These are phyloP conservation scores for Drosophila ohnishii DNA, from an alignment of 1,140 invertebrate genomes.

Conservation along the genomic window DNA sequence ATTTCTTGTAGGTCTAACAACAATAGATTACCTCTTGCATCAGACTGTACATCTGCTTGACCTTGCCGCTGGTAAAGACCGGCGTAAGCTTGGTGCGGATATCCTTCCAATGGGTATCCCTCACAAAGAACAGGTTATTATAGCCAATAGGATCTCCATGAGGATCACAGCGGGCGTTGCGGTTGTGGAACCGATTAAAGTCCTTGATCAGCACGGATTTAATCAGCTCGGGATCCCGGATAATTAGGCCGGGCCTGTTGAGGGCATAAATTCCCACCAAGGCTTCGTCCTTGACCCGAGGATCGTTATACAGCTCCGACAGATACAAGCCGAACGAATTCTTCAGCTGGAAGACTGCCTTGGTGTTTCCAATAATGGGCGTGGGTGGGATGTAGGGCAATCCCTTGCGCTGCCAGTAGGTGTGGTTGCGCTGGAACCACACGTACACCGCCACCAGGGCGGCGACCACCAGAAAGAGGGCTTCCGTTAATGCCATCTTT, in stretches of 20 bases:
- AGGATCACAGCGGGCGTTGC: slow-evolving; percentile 58
- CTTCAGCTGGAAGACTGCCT: slow-evolving; percentile 49
- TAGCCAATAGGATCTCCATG: slow-evolving; percentile 64
- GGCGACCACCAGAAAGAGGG: slow-evolving; percentile 50
- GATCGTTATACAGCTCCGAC: slow-evolving; percentile 65
- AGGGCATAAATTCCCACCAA: slow-evolving; percentile 83
- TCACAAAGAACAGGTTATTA: slow-evolving; percentile 76
- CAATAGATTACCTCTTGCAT: slow-evolving; percentile 77
- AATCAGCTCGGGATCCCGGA: slow-evolving; percentile 84
- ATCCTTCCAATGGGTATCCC: slow-evolving; percentile 83
- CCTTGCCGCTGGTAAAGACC: slow-evolving; percentile 85
- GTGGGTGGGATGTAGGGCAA: slow-evolving; percentile 65
- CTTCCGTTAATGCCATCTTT: slow-evolving; percentile 58
- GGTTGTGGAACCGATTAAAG: slow-evolving; percentile 79
- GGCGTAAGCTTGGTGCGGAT: slow-evolving; percentile 84
- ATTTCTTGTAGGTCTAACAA: neutral
- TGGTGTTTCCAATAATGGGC: slow-evolving; percentile 68
- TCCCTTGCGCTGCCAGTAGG: slow-evolving; percentile 76
- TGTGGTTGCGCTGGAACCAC: slow-evolving; percentile 68
- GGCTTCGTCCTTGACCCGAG: slow-evolving; percentile 59
- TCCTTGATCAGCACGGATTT: slow-evolving; percentile 84
- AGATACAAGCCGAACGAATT: slow-evolving; percentile 63
- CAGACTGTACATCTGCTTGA: slow-evolving; percentile 85
- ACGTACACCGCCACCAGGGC: slow-evolving; percentile 50
- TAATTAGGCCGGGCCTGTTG: slow-evolving; percentile 83